Evolutionary conservation across 2,113 vertebrate species (phyloP), one percentile per base, ranked within the genome.

Genomic region (Mirounga angustirostris): DNA sequence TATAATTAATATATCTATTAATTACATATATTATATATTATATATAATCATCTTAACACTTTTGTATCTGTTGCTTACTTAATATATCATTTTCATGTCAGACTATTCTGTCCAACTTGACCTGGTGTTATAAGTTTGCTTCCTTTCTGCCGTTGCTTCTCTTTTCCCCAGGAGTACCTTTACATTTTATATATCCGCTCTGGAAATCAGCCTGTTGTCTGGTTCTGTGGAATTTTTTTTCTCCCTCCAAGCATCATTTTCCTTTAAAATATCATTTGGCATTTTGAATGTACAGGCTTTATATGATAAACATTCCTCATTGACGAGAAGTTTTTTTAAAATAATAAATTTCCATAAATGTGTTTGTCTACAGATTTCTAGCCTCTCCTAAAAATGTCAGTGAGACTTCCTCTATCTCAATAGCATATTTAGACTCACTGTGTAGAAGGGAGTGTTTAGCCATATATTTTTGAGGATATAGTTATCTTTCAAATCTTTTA

Each of bases 221-320:
- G 50, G 19, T 14, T 69, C 13, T 40, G 30, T 82, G 11, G 84
- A 86, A 50, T 50, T 36, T 36, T 71, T 67, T 50, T 30, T 65
- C 22, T 76, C 16, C 8, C 15, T 88, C 30, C 33, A 85, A 89
- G 18, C 1, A 7, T n/a, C n/a, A 11, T 3, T 74, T 80, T 73
- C 15, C 22, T 84, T 85, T 73, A 61, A 14, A 88, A 85, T 93
- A 93, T 86, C 33, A 52, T 40, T 82, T 58, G 16, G 11, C 16
- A 54, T 89, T 89, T 94, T 36, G n/a, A 83, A 61, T 91, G 67
- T 54, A 10, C 1, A 76, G n/a, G 28, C 28, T 97, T 96, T 67
- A 87, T 83, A 40, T 69, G 67, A 63, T 67, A 86, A 86, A 71
- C 13, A 36, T 69, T 76, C 33, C 21, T 14, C 21, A 19, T 1